Percentiles rank a stretch among this genome's conserved stretches.
These are phyloP conservation scores for Pipa parva DNA, from an alignment of 2,113 vertebrate species.

Conservation along the genomic window DNA sequence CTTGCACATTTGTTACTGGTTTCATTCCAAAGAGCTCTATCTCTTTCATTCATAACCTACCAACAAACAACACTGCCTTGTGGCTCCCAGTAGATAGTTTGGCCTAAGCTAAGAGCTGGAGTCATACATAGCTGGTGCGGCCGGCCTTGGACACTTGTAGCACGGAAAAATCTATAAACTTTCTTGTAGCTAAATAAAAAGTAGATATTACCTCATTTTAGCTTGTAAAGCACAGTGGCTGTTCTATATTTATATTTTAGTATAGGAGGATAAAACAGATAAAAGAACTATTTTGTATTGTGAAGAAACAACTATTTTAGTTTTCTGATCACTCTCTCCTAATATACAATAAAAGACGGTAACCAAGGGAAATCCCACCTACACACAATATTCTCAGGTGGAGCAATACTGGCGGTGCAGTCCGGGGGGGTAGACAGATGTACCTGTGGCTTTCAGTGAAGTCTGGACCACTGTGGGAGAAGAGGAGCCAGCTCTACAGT, in stretches of 20 bases:
- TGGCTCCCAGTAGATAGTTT: not conserved
- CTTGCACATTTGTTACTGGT: not conserved
- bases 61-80: not conserved
- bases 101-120: not conserved
- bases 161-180: not conserved
- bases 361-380: no score
- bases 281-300: no score
- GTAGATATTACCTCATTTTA: not conserved
- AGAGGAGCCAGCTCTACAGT: no score
- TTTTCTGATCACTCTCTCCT: no score
- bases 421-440: no score
- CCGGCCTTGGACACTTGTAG: not conserved
- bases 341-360: no score
- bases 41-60: not conserved
- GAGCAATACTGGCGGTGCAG: no score
- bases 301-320: no score
- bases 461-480: no score
- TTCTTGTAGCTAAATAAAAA: not conserved
- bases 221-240: not conserved
- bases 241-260: not conserved
- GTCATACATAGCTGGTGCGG: no score
- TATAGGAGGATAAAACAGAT: not conserved
- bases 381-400: no score
- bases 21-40: not conserved
- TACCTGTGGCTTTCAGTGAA: no score